phyloP scores from a whole-genome alignment of 2,113 vertebrate genomes.

The Rousettus leschenaultii region DNA sequence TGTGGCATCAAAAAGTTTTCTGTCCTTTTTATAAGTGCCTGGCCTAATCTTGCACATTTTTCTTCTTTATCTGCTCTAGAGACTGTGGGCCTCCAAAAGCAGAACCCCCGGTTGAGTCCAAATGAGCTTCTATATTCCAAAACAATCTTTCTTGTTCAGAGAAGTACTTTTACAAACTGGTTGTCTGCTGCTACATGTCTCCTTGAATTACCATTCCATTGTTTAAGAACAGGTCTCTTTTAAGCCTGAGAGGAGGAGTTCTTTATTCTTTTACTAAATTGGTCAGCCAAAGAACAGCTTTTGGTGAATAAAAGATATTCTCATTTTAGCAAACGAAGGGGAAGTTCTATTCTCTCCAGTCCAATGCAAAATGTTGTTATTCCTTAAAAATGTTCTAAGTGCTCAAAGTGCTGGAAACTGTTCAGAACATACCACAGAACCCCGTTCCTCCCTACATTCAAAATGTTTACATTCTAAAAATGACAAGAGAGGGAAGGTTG shows the following conservation, averaged over 20 bases:
- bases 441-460: conserved; percentile 73
- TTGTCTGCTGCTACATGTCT: conserved; percentile 44
- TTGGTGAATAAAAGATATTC: conserved; percentile 81
- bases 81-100: neutral
- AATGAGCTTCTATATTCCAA: neutral
- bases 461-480: conserved; percentile 80
- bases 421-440: conserved; percentile 78
- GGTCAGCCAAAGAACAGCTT: conserved; percentile 80
- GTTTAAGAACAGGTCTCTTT: conserved; percentile 73
- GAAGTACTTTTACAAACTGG: conserved; percentile 62
- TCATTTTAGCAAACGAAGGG: conserved; percentile 79
- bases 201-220: conserved; percentile 71
- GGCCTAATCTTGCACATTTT: neutral
- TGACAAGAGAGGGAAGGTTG: conserved; percentile 78
- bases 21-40: neutral
- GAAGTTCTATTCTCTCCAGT: conserved; percentile 78
- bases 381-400: conserved; percentile 79
- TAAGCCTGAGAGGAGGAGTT: conserved; percentile 65
- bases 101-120: neutral
- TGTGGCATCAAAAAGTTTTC: neutral
- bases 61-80: neutral
- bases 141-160: conserved; percentile 39
- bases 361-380: conserved; percentile 80
- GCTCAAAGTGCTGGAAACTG: conserved; percentile 76
- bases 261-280: conserved; percentile 80